Evolutionary conservation across 2,113 vertebrate species (phyloP).

Genomic region (Chaenogobius annularis): DNA sequence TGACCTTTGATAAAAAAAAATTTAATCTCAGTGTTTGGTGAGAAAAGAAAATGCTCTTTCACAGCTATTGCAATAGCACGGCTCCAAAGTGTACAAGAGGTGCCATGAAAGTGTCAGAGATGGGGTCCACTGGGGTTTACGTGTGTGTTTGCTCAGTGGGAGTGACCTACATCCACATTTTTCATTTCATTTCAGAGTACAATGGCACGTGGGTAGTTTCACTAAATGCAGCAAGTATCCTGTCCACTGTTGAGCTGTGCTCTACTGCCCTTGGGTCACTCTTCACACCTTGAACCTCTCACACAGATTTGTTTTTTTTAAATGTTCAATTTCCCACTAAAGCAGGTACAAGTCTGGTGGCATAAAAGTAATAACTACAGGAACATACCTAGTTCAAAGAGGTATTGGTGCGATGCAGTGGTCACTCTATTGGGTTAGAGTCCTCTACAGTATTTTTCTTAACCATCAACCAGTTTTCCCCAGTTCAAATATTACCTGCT

Average conservation of each 20-base stretch:
- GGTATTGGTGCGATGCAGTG: no score
- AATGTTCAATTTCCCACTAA: background rate
- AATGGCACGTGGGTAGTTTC: constrained; percentile 17
- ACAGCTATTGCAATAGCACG: background rate
- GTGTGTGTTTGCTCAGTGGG: constrained; percentile 41
- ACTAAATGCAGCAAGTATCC: constrained; percentile 2
- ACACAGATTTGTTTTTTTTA: no score
- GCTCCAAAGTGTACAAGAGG: constrained; percentile 10
- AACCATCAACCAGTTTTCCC: no score
- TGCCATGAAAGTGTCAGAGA: constrained; percentile 14
- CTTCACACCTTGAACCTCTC: background rate
- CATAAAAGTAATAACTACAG: background rate
- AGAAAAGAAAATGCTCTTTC: constrained; percentile 3
- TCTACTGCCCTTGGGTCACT: background rate
- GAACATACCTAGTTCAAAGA: no score
- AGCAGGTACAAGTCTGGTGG: background rate
- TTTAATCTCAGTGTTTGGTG: constrained; percentile 1
- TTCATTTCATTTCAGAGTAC: constrained; percentile 56
- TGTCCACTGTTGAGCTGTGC: background rate
- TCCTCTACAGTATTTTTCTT: no score
- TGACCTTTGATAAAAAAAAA: constrained; percentile 4
- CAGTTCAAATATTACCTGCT: no score
- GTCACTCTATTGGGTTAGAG: no score
- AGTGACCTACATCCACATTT: constrained; percentile 47
- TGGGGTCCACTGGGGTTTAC: constrained; percentile 24